phyloP scores from a whole-genome alignment of 2,113 vertebrate species.

The Heliornis fulica region DNA sequence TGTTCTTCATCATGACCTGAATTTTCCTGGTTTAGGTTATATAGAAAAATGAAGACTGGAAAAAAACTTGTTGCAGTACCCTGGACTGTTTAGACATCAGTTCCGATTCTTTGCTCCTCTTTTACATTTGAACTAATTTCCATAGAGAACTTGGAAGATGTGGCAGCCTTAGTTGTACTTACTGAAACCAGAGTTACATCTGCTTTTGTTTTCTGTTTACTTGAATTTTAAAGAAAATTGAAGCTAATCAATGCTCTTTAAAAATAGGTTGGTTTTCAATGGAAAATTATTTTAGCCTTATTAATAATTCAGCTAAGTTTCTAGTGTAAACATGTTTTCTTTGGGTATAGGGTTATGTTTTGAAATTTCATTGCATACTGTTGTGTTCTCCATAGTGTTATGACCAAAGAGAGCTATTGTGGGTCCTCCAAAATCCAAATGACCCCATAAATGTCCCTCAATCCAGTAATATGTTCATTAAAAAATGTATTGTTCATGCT shows the following conservation, averaged over 20 bases:
- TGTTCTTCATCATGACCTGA: neutral
- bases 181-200: neutral
- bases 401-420: neutral
- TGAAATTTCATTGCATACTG: neutral
- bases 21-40: neutral
- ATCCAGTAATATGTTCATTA: conserved; percentile 1
- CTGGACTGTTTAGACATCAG: neutral
- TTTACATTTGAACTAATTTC: neutral
- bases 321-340: neutral
- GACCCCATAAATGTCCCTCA: neutral
- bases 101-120: neutral
- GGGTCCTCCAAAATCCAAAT: neutral
- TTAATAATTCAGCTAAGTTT: neutral
- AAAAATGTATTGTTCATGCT: neutral
- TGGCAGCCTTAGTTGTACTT: neutral
- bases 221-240: neutral
- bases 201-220: neutral
- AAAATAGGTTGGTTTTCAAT: neutral
- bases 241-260: neutral
- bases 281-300: neutral
- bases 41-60: neutral
- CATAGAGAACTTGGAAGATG: neutral
- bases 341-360: too few species aligned
- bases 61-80: neutral
- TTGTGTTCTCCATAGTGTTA: neutral